A percentile compares a stretch with the other conserved stretches of the same genome.
Evolutionary conservation across 2,888 invertebrate species (phyloP).

Genomic region (Gari tellinella): DNA sequence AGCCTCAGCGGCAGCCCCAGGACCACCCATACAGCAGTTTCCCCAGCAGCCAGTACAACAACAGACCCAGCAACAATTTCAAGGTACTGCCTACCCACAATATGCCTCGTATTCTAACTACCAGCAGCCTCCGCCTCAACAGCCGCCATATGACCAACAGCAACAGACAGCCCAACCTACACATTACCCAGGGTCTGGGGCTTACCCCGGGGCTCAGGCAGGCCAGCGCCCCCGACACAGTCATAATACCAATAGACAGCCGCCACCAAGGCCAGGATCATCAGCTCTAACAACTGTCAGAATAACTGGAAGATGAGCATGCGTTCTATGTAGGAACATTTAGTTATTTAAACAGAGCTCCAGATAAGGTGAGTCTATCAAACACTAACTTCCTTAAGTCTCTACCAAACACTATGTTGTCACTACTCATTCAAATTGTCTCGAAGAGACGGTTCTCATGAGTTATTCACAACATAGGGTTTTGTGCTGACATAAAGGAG

Average conservation of each 20-base stretch:
- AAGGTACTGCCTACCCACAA: conserved; percentile 49
- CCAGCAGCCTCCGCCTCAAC: conserved; percentile 32
- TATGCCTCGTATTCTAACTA: conserved; percentile 42
- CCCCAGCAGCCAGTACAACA: conserved; percentile 39
- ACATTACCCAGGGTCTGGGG: conserved; percentile 29
- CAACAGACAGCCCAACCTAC: conserved; percentile 21
- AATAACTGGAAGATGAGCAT: conserved; percentile 59
- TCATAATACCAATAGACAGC: conserved; percentile 21
- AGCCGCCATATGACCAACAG: conserved; percentile 38
- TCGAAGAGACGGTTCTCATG: too few species aligned
- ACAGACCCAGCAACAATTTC: conserved; percentile 35
- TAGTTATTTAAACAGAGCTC: too few species aligned
- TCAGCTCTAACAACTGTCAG: conserved; percentile 61
- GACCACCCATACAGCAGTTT: conserved; percentile 43
- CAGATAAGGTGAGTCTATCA: too few species aligned
- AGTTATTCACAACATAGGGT: too few species aligned
- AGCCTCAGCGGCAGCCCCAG: conserved; percentile 47
- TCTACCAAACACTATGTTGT: too few species aligned
- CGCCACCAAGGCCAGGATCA: conserved; percentile 22
- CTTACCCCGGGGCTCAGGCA: conserved; percentile 18
- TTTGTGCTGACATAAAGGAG: too few species aligned
- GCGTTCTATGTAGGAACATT: background rate
- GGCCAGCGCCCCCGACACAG: conserved; percentile 35
- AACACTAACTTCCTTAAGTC: too few species aligned
- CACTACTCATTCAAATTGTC: too few species aligned